Evolutionary conservation across 1,140 invertebrate genomes (phyloP).

Genomic region (Pollicipes pollicipes): DNA sequence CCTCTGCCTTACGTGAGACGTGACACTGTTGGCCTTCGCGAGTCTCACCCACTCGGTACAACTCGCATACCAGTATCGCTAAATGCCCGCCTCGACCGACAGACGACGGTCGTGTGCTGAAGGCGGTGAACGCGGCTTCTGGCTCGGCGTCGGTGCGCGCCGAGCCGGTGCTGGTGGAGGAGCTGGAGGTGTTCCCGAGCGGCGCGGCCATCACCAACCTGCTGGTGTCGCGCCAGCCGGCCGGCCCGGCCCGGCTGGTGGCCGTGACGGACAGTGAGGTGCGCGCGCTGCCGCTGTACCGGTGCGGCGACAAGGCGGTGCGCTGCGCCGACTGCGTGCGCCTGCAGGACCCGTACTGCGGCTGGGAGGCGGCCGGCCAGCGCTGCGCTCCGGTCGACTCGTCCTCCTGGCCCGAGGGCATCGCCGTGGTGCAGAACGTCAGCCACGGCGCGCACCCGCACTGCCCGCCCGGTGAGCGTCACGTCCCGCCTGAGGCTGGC

Average conservation of each 20-base stretch:
- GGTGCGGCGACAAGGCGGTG: slow-evolving; percentile 37
- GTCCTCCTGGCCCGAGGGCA: slow-evolving; percentile 5
- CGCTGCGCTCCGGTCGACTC: slow-evolving; percentile 43
- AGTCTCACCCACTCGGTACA: too few species aligned
- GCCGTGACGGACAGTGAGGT: slow-evolving; percentile 76
- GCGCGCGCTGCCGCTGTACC: slow-evolving; percentile 63
- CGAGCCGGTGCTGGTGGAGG: slow-evolving; percentile 61
- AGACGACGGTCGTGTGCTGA: slow-evolving; percentile 36
- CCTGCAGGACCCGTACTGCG: slow-evolving; percentile 93
- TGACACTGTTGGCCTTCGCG: too few species aligned
- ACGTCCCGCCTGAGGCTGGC: too few species aligned
- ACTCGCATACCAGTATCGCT: too few species aligned
- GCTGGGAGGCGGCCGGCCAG: slow-evolving; percentile 65
- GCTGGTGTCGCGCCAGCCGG: slow-evolving; percentile 35
- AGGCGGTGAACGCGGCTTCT: slow-evolving; percentile 30
- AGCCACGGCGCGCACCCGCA: slow-evolving; percentile 57
- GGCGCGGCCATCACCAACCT: slow-evolving; percentile 46
- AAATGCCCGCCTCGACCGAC: too few species aligned
- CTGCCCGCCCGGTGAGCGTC: slow-evolving; percentile 42
- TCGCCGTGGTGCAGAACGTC: slow-evolving; percentile 52
- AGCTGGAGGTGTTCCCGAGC: slow-evolving; percentile 52
- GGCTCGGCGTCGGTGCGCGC: slow-evolving; percentile 44
- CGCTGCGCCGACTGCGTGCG: slow-evolving; percentile 63
- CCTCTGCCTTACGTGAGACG: too few species aligned
- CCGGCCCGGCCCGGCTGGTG: slow-evolving; percentile 46